Conservation (phyloP, 2,113 vertebrate genomes). For the Istiophorus platypterus region DNA sequence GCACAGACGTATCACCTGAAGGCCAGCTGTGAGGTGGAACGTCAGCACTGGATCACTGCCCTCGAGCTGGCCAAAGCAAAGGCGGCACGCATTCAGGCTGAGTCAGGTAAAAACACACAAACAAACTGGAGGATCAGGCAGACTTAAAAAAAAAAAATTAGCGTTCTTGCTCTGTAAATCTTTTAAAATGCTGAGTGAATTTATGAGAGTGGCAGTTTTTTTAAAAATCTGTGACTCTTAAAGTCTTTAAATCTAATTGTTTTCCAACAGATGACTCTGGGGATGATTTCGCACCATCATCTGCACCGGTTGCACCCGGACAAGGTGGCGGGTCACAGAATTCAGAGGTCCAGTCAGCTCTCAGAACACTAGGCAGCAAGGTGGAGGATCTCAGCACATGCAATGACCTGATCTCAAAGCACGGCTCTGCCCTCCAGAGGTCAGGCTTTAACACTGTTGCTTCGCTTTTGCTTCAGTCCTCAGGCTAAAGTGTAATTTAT, state of each 20-base stretch:
- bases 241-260: background rate
- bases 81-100: slow-evolving; percentile 94
- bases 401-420: slow-evolving; percentile 97
- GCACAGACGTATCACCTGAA: slow-evolving; percentile 98
- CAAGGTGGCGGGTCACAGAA: slow-evolving; percentile 85
- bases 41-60: slow-evolving; percentile 96
- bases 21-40: slow-evolving; percentile 95
- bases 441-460: slow-evolving; percentile 50
- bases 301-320: slow-evolving; percentile 71
- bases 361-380: slow-evolving; percentile 93
- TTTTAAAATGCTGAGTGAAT: background rate
- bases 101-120: slow-evolving; percentile 88
- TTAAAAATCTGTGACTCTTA: background rate
- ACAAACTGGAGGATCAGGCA: background rate
- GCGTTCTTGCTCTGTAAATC: background rate
- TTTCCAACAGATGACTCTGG: slow-evolving; percentile 90
- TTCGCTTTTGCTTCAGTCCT: background rate
- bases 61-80: slow-evolving; percentile 96
- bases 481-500: background rate
- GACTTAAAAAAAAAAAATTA: too few relatives aligned
- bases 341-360: slow-evolving; percentile 93
- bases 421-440: slow-evolving; percentile 95
- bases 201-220: background rate
- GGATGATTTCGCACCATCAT: slow-evolving; percentile 88
- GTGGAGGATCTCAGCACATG: slow-evolving; percentile 97